Evolutionary conservation across 2,113 vertebrate species (phyloP).

Genomic region (Bos indicus): DNA sequence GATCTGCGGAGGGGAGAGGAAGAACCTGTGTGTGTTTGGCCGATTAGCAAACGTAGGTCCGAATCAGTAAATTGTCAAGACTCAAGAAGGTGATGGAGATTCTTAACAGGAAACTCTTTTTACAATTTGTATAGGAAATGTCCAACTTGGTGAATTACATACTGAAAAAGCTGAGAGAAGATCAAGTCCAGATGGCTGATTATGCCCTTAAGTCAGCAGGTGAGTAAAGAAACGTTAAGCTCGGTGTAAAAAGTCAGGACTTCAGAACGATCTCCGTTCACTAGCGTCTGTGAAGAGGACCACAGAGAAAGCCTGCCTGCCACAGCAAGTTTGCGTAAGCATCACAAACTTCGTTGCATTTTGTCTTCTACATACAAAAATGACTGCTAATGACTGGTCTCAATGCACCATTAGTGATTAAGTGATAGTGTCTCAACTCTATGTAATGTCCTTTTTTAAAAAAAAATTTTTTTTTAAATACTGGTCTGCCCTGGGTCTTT

Average conservation of each 20-base stretch:
- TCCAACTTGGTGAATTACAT: conserved; percentile 57
- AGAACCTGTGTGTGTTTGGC: not conserved
- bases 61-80: not conserved
- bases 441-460: not conserved
- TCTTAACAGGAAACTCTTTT: not conserved
- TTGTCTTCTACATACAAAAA: not conserved
- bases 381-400: not conserved
- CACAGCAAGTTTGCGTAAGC: too few species aligned
- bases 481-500: not conserved
- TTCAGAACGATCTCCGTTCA: not conserved
- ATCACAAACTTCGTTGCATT: not conserved
- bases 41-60: not conserved
- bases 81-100: not conserved
- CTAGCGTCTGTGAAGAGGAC: not conserved
- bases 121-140: conserved; percentile 50
- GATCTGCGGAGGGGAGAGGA: accelerated
- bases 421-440: not conserved
- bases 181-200: conserved; percentile 67
- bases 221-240: not conserved
- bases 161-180: conserved; percentile 61
- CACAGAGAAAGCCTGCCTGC: not conserved
- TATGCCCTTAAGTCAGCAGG: conserved; percentile 69
- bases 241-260: not conserved
- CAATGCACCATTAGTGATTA: not conserved
- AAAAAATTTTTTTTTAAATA: not conserved